Base-by-base conservation (phyloP, 2,113 vertebrate species). In the Hystrix cristata region DNA sequence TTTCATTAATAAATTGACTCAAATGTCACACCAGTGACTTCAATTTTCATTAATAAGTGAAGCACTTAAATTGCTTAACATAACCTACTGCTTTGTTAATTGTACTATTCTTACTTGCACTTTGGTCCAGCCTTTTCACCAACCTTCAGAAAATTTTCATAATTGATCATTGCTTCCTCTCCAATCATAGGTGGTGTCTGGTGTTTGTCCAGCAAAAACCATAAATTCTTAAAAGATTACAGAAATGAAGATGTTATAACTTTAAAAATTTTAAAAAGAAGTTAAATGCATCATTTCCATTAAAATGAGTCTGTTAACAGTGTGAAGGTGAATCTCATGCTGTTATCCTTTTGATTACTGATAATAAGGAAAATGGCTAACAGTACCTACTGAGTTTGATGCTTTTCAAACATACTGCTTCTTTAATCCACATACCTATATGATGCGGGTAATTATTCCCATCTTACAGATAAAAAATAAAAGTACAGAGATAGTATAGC, bases 151-250 rank as follows among this genome's bases (percentile, higher is more conserved):
- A 99, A 99, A 89, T 99, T 99, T 97, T 99, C 99, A 92, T 99
- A 99, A 98, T 99, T 99, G 96, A 99, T 99, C 99, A 99, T 99
- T 92, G 99, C 99, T 98, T 99, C 99, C 76, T 99, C 99, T 65
- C 99, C 99, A 94, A 98, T 98, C 98, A 99, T 98, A n/a, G 99
- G 99, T 92, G 99, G 99, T 23, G 99, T 99, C 98, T 99, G 99
- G 96, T 99, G 99, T 97, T 99, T 99, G 97, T 99, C 99, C 51
- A 99, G 98, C 71, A 99, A 99, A 98, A 99, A 99, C 99, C 99
- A 99, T 0, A 99, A 98, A 90, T 99, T 99, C 99, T 99, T 98
- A 90, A 97, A 97, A 72, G 96, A 96, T 60, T 91, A 62, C 4
- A 78, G 71, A 97, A 94, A 94, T 72, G 57, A 60, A 95, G 34